Evolutionary conservation across 2,888 invertebrate genomes (phyloP).

Genomic region (Polymixis lichenea): DNA sequence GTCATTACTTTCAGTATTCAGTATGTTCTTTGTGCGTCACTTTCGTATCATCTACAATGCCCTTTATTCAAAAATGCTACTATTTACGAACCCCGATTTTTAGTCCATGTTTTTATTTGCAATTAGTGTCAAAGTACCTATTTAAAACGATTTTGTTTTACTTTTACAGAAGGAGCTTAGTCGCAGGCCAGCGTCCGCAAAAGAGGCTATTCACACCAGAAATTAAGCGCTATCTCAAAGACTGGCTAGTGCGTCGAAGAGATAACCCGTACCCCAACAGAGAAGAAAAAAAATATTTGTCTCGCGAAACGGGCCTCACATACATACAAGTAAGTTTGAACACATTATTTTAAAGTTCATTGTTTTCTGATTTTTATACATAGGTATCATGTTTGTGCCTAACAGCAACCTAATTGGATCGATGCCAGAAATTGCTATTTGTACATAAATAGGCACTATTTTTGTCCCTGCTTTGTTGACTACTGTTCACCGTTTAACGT

Average conservation of each 20-base stretch:
- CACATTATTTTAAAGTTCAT: constrained; percentile 57
- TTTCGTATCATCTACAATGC: constrained; percentile 61
- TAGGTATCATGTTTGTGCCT: constrained; percentile 81
- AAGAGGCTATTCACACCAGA: constrained; percentile 95
- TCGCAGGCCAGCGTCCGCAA: constrained; percentile 91
- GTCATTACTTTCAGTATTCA: constrained; percentile 84
- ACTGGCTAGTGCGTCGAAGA: constrained; percentile 94
- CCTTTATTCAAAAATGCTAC: constrained; percentile 68
- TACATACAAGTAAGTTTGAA: constrained; percentile 92
- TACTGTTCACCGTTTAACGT: constrained; percentile 71
- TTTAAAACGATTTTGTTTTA: constrained; percentile 41
- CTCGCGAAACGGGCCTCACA: constrained; percentile 94
- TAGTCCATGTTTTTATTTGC: constrained; percentile 34
- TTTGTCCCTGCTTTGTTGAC: constrained; percentile 87
- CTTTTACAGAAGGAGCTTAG: constrained; percentile 89
- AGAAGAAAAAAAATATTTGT: constrained; percentile 94
- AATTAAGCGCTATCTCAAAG: constrained; percentile 94
- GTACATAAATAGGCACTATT: constrained; percentile 90
- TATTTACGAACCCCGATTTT: constrained; percentile 26
- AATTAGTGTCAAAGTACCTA: not conserved
- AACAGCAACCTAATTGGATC: constrained; percentile 88
- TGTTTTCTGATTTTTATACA: constrained; percentile 65
- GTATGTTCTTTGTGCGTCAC: constrained; percentile 88
- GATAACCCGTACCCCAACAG: constrained; percentile 95
- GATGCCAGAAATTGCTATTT: constrained; percentile 87